A percentile compares a stretch with the other conserved stretches of the same genome.
These are phyloP conservation scores for Microctonus aethiopoides DNA, from an alignment of 2,888 invertebrate genomes.

Conservation along the genomic window DNA sequence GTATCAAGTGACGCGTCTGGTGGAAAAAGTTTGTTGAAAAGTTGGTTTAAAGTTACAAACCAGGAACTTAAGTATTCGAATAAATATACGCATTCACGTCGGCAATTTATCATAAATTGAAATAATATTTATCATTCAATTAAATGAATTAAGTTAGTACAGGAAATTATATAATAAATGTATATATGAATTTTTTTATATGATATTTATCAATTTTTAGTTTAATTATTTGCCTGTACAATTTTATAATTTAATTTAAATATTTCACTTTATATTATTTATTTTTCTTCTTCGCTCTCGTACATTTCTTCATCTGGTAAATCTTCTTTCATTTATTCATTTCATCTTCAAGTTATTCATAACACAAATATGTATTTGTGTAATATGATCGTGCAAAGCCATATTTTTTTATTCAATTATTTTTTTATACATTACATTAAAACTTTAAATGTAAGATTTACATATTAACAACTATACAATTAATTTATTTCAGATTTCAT, in stretches of 20 bases:
- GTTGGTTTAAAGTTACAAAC: not conserved
- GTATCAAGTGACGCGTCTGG: slow-evolving; percentile 40
- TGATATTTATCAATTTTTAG: slow-evolving; percentile 30
- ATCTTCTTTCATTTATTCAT: not conserved
- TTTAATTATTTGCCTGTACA: slow-evolving; percentile 29
- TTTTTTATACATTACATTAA: slow-evolving; percentile 28
- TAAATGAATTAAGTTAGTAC: not conserved
- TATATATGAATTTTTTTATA: not conserved
- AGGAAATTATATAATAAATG: not conserved
- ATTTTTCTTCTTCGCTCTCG: not conserved
- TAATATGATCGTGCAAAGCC: slow-evolving; percentile 12
- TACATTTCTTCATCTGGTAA: not conserved
- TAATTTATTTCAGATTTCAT: slow-evolving; percentile 26
- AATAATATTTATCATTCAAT: not conserved
- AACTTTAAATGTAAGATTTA: slow-evolving; percentile 35
- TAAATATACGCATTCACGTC: not conserved
- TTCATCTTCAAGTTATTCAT: not conserved
- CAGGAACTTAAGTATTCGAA: not conserved
- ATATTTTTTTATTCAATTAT: slow-evolving; percentile 26
- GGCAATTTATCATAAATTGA: not conserved
- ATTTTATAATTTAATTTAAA: slow-evolving; percentile 4
- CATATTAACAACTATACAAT: slow-evolving; percentile 40
- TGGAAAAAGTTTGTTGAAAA: slow-evolving; percentile 33
- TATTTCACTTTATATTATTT: not conserved
- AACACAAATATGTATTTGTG: not conserved